Conservation (phyloP, 2,797 vertebrate genomes). For the Rachycentron canadum region DNA sequence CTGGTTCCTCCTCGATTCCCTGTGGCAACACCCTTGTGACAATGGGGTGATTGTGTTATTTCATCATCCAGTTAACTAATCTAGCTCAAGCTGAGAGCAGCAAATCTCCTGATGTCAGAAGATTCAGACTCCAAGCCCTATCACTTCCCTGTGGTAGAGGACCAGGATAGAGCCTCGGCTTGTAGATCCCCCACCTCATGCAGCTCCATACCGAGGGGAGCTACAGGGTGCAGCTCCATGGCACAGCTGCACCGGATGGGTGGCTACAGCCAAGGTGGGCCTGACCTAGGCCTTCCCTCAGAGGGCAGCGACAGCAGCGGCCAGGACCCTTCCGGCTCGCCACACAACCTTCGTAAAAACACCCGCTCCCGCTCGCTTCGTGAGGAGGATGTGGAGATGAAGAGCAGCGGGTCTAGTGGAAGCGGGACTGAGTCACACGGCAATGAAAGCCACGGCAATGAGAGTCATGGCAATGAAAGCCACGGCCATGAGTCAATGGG, state of each 20-base stretch:
- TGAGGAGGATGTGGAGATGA: conserved; percentile 92
- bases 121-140: conserved; percentile 80
- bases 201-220: conserved; percentile 60
- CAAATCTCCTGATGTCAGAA: conserved; percentile 79
- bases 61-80: conserved; percentile 24
- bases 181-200: conserved; percentile 66
- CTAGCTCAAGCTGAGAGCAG: conserved; percentile 28
- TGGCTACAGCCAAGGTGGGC: conserved; percentile 79
- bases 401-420: conserved; percentile 89
- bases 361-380: conserved; percentile 76
- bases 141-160: conserved; percentile 78
- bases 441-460: conserved; percentile 85
- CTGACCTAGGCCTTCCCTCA: conserved; percentile 83
- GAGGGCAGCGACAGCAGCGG: conserved; percentile 86
- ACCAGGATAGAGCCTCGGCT: conserved; percentile 66
- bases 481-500: conserved; percentile 83
- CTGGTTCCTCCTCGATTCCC: conserved; percentile 20
- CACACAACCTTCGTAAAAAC: conserved; percentile 73
- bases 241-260: conserved; percentile 84
- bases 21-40: conserved; percentile 13
- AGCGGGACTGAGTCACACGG: conserved; percentile 87
- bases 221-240: conserved; percentile 77
- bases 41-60: conserved; percentile 72
- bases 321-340: conserved; percentile 71
- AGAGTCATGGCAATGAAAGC: conserved; percentile 86